Base-by-base conservation (phyloP, 2,888 invertebrate genomes). In the Cloeon dipterum region DNA sequence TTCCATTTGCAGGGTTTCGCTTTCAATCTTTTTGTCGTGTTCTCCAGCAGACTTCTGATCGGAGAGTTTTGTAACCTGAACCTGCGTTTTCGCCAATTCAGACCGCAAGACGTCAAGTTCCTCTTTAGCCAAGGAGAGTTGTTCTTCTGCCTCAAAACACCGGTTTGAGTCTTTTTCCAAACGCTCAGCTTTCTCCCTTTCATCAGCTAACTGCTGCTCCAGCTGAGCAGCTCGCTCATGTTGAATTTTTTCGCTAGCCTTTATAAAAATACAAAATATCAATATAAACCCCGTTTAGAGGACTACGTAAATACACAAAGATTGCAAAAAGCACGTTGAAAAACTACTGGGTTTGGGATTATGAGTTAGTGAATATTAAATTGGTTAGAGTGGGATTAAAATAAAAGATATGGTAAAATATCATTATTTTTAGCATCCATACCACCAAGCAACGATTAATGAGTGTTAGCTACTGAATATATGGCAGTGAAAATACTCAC, bases 301-400 rank as follows among this genome's bases (percentile, higher is more conserved):
- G n/a, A n/a, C n/a, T n/a, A n/a, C n/a, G n/a, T n/a, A n/a, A n/a
- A n/a, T n/a, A n/a, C n/a, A n/a, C n/a, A n/a, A n/a, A n/a, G n/a
- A n/a, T n/a, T n/a, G n/a, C n/a, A n/a, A n/a, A n/a, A n/a, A n/a
- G n/a, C n/a, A n/a, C n/a, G n/a, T n/a, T n/a, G n/a, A n/a, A n/a
- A n/a, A n/a, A n/a, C n/a, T n/a, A n/a, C n/a, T 65, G 2, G 61
- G 59, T 34, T 60, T 62, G 36, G 68, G 50, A 20, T 23, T 32
- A 10, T 37, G 21, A 13, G 25, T 23, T 37, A n/a, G n/a, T n/a
- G n/a, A n/a, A n/a, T n/a, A n/a, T n/a, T n/a, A n/a, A n/a, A n/a
- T n/a, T n/a, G n/a, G n/a, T n/a, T n/a, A n/a, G n/a, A n/a, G n/a
- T n/a, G n/a, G n/a, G n/a, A n/a, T n/a, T n/a, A n/a, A n/a, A n/a